Evolutionary conservation across 2,113 vertebrate species (phyloP), one percentile per base, ranked within the genome.

Genomic region (Ranitomeya variabilis): DNA sequence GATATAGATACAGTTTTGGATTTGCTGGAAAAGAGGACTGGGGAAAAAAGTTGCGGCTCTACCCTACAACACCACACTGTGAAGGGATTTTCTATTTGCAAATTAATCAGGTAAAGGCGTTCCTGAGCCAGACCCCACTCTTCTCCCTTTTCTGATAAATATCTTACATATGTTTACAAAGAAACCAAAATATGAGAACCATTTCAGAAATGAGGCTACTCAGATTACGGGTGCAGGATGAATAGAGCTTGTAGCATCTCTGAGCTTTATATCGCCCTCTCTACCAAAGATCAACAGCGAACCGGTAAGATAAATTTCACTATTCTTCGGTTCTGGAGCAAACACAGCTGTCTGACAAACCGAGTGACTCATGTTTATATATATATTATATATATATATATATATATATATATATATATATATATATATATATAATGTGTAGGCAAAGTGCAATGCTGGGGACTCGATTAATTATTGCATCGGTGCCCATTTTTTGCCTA

Each of bases 161-260:
- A 84, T 84, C 81, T 78, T 77, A 78, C 71, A 64, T 78, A 79
- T 84, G 71, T 89, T 78, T 89, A 89, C 59, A 84, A 84, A 89
- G 51, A 60, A 31, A 45, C 80, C 81, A 64, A 84, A 84, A 84
- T 89, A 89, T 89, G 87, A 84, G 60, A 89, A 84, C 71, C 81
- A 89, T 89, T 79, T 67, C 81, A 89, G 59, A 84, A 78, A 89
- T 89, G 87, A 26, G 37, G 71, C 76, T 89, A 21, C 87, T 89
- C 87, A 84, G 18, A 84, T 89, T 89, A 89, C 87, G 23, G 66
- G 57, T 62, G 87, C 64, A 57, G 54, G 57, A 55, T 71, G 26
- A 73, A 76, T 73, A n/a, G 59, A 78, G 59, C 73, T 77, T 71
- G 55, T 9, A 67, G 59, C 31, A 73, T 86, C 85, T 8, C 73